Evolutionary conservation across 2,113 vertebrate species (phyloP).

Genomic region (Kobus ellipsiprymnus): DNA sequence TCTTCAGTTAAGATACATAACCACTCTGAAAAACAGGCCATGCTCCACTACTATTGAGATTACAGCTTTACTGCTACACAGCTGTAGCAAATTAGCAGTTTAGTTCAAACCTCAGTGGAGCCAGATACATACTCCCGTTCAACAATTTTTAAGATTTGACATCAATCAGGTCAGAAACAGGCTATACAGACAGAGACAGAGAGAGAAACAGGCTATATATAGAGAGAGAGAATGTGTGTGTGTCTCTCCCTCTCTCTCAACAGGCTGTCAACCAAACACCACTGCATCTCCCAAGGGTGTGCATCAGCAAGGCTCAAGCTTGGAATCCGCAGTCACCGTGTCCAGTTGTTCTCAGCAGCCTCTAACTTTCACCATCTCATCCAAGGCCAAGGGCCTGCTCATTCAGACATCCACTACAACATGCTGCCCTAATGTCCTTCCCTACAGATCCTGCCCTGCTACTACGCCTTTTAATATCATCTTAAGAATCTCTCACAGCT

Average conservation of each 20-base stretch:
- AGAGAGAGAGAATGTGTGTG: not conserved
- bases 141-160: conserved; percentile 84
- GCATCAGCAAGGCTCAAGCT: not conserved
- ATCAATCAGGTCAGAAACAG: not conserved
- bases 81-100: conserved; percentile 85
- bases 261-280: not conserved
- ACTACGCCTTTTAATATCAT: not conserved
- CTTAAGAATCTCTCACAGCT: not conserved
- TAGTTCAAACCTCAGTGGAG: conserved; percentile 87
- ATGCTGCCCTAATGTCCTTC: not conserved
- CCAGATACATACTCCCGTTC: conserved; percentile 88
- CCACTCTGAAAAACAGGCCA: conserved; percentile 90
- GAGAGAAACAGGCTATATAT: not conserved
- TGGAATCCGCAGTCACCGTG: not conserved
- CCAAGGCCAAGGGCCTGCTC: not conserved
- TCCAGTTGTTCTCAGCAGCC: not conserved
- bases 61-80: conserved; percentile 84
- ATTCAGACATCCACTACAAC: not conserved
- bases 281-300: not conserved
- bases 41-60: conserved; percentile 89
- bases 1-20: conserved; percentile 90
- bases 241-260: not conserved
- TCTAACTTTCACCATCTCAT: not conserved
- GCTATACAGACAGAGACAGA: not conserved
- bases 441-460: not conserved